These are phyloP conservation scores for Blennius ocellaris DNA, from an alignment of 2,113 vertebrate species.

Conservation along the genomic window DNA sequence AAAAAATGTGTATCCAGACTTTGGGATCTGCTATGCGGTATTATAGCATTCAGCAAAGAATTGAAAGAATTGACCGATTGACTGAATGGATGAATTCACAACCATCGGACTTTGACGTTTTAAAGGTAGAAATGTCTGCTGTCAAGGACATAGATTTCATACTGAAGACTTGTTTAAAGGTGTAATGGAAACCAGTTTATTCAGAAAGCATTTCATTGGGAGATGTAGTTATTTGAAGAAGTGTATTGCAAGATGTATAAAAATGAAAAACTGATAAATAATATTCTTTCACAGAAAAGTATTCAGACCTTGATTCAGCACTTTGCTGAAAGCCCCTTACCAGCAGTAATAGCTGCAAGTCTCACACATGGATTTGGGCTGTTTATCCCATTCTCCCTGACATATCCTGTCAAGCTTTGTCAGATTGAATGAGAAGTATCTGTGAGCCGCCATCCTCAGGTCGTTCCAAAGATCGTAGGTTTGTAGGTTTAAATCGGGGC, in stretches of 20 bases:
- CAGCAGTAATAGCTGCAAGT: background rate
- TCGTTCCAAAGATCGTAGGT: background rate
- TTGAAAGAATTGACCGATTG: too few relatives aligned
- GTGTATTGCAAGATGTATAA: background rate
- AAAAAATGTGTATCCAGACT: too few relatives aligned
- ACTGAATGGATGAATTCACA: too few relatives aligned
- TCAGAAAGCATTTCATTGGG: background rate
- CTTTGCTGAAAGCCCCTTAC: background rate
- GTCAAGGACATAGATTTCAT: too few relatives aligned
- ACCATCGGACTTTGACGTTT: too few relatives aligned
- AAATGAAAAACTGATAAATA: background rate
- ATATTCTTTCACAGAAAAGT: background rate
- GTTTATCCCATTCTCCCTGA: background rate
- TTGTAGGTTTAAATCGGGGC: background rate
- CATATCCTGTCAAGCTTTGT: slow-evolving; percentile 1
- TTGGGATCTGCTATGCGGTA: too few relatives aligned
- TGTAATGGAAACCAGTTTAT: background rate
- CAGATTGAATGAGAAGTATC: background rate
- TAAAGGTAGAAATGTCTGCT: too few relatives aligned
- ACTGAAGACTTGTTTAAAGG: too few relatives aligned
- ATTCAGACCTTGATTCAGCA: background rate
- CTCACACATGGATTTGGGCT: background rate
- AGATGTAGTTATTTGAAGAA: too few relatives aligned
- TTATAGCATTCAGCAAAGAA: too few relatives aligned
- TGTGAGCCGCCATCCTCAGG: slow-evolving; percentile 1